These are phyloP conservation scores for Hydriomena furcata DNA, from an alignment of 2,888 invertebrate genomes.

Conservation along the genomic window DNA sequence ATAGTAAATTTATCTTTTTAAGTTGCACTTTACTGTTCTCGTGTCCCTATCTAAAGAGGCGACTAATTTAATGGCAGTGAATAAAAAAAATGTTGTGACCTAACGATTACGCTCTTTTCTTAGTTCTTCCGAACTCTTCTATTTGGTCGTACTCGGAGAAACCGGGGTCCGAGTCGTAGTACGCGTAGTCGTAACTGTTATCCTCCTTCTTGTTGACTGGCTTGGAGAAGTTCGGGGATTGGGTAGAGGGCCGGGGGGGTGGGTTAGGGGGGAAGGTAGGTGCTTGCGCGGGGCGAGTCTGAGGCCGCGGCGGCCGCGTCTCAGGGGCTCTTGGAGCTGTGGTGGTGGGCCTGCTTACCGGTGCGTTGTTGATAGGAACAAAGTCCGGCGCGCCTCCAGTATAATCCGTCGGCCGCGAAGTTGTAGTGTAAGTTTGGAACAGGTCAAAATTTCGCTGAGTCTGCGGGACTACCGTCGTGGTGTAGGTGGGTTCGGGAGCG, in stretches of 20 bases:
- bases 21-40: conserved; percentile 14
- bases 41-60: conserved; percentile 61
- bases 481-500: conserved; percentile 56
- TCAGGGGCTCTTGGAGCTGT: conserved; percentile 49
- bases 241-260: conserved; percentile 48
- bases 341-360: conserved; percentile 49
- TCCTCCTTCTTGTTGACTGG: conserved; percentile 85
- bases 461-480: conserved; percentile 60
- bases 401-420: conserved; percentile 59
- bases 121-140: conserved; percentile 86
- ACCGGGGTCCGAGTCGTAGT: conserved; percentile 88
- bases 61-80: conserved; percentile 78
- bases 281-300: conserved; percentile 44
- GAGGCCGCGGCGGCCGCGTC: conserved; percentile 48
- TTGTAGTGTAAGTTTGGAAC: conserved; percentile 72
- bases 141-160: conserved; percentile 84
- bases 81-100: conserved; percentile 41
- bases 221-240: conserved; percentile 55
- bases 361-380: conserved; percentile 43
- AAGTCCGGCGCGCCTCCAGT: conserved; percentile 45
- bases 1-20: not conserved
- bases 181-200: conserved; percentile 92
- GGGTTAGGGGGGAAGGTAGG: conserved; percentile 45
- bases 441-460: conserved; percentile 70
- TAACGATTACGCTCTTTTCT: conserved; percentile 62